Evolutionary conservation across 2,113 vertebrate species (phyloP), one percentile per base, ranked within the genome.

Genomic region (Campylomormyrus numenius): DNA sequence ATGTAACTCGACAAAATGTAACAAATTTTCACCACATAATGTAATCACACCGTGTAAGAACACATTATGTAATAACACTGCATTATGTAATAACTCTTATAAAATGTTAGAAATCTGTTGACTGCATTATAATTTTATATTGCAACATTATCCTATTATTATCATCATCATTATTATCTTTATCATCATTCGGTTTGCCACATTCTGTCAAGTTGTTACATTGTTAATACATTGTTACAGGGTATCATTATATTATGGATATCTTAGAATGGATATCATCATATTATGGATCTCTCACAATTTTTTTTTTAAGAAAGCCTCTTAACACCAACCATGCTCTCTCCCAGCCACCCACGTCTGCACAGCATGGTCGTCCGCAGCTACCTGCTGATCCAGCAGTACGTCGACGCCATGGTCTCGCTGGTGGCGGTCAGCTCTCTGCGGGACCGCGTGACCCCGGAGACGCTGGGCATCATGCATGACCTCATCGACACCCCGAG

Each of bases 361-460:
- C 98, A 99, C 94, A 99, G 98, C 95, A 99, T 98, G 98, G 98
- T 99, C 90, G 96, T 99, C 89, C 97, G 98, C 93, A 99, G 98
- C 96, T 99, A 99, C 94, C 97, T 99, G 85, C 97, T 99, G 93
- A 98, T 99, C 90, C 98, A 99, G 96, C 98, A 99, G 95, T 99
- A 99, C 93, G 97, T 97, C 0, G 98, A 99, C 91, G 98, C 98
- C 45, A 96, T 99, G 95, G 98, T 99, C 97, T 98, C 98, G 24
- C 95, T 99, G 91, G 98, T 98, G 3, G 97, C 97, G 13, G 95
- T 97, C 92, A 96, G 97, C 0, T 97, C 97, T 0, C 96, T 99
- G 10, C 94, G 98, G 77, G 98, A 98, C 91, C 98, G 98, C 94
- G 98, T 98, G 91, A 99, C 98, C 0, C 98, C 98, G 0, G 98